These are phyloP conservation scores for Microplitis manilae DNA, from an alignment of 2,888 invertebrate genomes.

Conservation along the genomic window DNA sequence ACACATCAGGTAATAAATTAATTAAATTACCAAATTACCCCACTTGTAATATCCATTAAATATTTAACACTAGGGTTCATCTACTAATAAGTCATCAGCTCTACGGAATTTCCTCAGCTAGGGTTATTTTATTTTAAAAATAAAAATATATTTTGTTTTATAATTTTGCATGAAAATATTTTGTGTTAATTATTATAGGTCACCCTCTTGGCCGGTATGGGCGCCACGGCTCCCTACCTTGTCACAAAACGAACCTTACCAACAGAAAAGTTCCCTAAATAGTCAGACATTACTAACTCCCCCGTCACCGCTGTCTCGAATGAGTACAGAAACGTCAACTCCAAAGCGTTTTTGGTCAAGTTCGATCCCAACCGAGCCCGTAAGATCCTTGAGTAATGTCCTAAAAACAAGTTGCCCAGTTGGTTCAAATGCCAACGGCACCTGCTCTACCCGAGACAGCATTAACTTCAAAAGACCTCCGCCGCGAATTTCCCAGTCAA, in stretches of 20 bases:
- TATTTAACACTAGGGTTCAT: not conserved
- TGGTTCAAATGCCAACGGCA: not conserved
- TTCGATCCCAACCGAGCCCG: not conserved
- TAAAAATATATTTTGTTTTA: constrained; percentile 48
- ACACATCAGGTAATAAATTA: constrained; percentile 79
- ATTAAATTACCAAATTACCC: not conserved
- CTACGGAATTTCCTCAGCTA: not conserved
- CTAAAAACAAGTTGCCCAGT: not conserved
- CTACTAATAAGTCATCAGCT: constrained; percentile 1
- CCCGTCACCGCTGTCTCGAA: constrained; percentile 53
- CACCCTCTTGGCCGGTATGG: constrained; percentile 77
- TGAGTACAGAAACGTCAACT: not conserved
- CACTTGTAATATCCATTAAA: not conserved
- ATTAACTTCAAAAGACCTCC: constrained; percentile 38
- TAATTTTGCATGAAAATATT: constrained; percentile 71
- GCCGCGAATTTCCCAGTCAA: constrained; percentile 60
- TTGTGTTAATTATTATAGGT: constrained; percentile 74
- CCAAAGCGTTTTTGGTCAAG: constrained; percentile 15
- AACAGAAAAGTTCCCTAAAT: constrained; percentile 35
- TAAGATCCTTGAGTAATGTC: not conserved
- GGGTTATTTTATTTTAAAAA: not conserved
- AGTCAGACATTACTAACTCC: not conserved
- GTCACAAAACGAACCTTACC: constrained; percentile 62
- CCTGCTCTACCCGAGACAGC: not conserved
- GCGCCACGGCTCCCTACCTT: constrained; percentile 71